phyloP scores from a whole-genome alignment of 30 jellyfish, hydroid and myxozoan genomes.

The Hydra vulgaris region DNA sequence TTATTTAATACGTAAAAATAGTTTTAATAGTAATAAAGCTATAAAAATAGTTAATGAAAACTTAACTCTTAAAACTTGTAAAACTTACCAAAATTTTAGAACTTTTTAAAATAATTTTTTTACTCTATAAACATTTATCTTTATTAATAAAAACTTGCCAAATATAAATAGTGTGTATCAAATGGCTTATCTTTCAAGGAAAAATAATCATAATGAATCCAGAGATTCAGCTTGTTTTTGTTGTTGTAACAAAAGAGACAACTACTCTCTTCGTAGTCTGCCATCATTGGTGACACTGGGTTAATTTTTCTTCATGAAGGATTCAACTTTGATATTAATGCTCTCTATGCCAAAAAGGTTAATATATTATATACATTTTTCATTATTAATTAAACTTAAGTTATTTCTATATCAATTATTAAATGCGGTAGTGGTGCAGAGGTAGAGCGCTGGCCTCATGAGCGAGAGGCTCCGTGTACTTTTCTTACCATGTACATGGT shows the following conservation, averaged over 20 bases:
- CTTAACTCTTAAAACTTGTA: not conserved
- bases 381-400: too few relatives aligned
- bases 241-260: not conserved
- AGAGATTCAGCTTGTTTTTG: not conserved
- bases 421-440: too few relatives aligned
- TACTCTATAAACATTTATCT: not conserved
- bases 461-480: too few relatives aligned
- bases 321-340: not conserved
- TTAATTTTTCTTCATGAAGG: not conserved
- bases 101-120: not conserved
- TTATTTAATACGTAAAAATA: too few relatives aligned
- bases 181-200: not conserved
- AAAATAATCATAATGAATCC: not conserved
- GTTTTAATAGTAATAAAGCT: not conserved
- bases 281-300: not conserved
- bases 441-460: too few relatives aligned
- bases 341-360: not conserved
- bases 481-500: too few relatives aligned
- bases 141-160: not conserved
- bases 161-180: not conserved
- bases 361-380: too few relatives aligned
- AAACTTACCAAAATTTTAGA: not conserved
- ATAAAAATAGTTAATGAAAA: not conserved
- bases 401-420: too few relatives aligned
- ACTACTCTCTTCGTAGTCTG: not conserved